Evolutionary conservation across 2,888 invertebrate species (phyloP), one percentile per base, ranked within the genome.

Genomic region (Quadroppia sp.): DNA sequence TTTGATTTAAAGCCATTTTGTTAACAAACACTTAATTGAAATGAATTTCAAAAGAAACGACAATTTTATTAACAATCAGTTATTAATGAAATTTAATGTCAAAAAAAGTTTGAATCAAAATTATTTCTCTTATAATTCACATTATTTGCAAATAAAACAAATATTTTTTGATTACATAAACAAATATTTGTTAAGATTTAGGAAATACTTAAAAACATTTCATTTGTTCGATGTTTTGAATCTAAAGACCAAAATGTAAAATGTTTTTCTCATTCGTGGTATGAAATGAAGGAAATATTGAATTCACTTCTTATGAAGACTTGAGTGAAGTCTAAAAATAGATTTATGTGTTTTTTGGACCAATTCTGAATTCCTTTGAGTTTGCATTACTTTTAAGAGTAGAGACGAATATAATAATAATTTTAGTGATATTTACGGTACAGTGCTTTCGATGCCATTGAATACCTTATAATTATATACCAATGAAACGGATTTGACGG

Each of bases 81-180:
- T 30, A 28, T 30, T 28, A 15, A 59, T 59, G 23, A 59, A 23
- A 59, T 15, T 15, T 61, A 36, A 61, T 32, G 15, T 2, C n/a
- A 36, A 36, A 17, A 32, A 64, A 61, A 61, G 32, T 17, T 17
- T 23, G 6, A 53, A 50, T 50, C 6, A 50, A 17, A 53, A 23
- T 23, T 23, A 53, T 20, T 53, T 53, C 25, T 53, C 25, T 1
- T 2, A 25, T 64, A 20, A 64, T 20, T 40, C 40, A 23, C 17
- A 64, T 40, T 36, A 64, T 40, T n/a, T n/a, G n/a, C n/a, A 64
- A 64, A 56, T 30, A 30, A 56, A 40, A 64, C 53, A 20, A n/a
- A 11, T 32, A 32, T 61, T 61, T 61, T 61, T 32, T 36, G 61
- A 61, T 61, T 61, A 61, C 61, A 28, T 61, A 61, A 61, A 61